These are phyloP conservation scores for Chlorodrepanis virens DNA, from an alignment of 2,113 vertebrate genomes.

Conservation along the genomic window DNA sequence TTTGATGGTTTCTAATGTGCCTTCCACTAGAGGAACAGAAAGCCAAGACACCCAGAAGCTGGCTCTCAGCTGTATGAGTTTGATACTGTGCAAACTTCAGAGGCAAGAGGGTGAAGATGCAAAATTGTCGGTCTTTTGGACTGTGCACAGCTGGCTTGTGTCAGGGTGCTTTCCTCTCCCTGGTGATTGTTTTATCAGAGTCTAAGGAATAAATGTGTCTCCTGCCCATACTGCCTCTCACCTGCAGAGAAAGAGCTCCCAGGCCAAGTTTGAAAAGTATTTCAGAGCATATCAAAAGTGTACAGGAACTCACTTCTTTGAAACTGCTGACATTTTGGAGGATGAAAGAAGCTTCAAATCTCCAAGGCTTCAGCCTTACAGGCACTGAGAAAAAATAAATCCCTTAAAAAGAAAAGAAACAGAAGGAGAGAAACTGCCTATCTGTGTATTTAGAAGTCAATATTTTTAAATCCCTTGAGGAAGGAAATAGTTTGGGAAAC, in stretches of 20 bases:
- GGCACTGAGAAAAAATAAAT: not conserved
- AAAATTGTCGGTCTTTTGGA: not conserved
- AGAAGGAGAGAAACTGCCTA: not conserved
- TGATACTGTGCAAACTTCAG: not conserved
- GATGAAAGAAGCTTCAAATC: slow-evolving; percentile 19
- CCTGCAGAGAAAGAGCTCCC: not conserved
- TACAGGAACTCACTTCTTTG: not conserved
- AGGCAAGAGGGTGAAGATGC: not conserved
- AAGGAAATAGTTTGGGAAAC: not conserved
- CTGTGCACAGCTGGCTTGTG: not conserved
- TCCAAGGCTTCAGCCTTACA: not conserved
- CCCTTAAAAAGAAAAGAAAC: not conserved
- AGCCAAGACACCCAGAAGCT: not conserved
- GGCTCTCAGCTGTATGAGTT: not conserved
- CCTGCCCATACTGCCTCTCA: not conserved
- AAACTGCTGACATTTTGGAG: slow-evolving; percentile 10
- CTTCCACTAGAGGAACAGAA: not conserved
- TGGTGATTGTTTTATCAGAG: not conserved
- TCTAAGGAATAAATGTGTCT: not conserved
- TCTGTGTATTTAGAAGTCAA: not conserved
- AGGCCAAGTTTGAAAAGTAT: not conserved
- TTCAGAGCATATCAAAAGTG: not conserved
- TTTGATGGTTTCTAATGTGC: not conserved
- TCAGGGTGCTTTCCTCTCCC: not conserved
- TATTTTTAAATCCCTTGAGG: not conserved